phyloP scores from a whole-genome alignment of 2,888 invertebrate species.

The Brenthis ino region DNA sequence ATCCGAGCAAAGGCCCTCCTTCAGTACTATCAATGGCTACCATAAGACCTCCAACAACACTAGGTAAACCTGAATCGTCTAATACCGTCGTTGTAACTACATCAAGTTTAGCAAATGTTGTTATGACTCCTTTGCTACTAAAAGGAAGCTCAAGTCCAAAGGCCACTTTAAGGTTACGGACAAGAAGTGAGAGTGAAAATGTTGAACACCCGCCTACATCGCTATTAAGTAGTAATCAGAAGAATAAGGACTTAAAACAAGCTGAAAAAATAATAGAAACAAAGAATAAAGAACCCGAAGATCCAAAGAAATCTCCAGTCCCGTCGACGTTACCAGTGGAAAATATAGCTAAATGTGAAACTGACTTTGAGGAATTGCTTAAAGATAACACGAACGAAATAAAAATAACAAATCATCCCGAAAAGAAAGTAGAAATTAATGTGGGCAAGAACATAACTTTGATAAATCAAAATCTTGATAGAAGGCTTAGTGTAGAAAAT shows the following conservation, averaged over 20 bases:
- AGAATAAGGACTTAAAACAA: slow-evolving; percentile 28
- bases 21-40: slow-evolving; percentile 70
- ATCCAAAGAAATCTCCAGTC: slow-evolving; percentile 12
- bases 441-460: slow-evolving; percentile 66
- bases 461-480: slow-evolving; percentile 49
- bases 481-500: slow-evolving; percentile 22
- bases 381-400: slow-evolving; percentile 79
- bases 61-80: slow-evolving; percentile 62
- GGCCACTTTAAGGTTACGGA: slow-evolving; percentile 54
- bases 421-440: slow-evolving; percentile 71
- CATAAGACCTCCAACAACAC: slow-evolving; percentile 61
- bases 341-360: slow-evolving; percentile 64
- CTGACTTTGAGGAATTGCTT: slow-evolving; percentile 77
- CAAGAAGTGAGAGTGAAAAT: slow-evolving; percentile 55
- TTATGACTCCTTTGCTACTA: slow-evolving; percentile 66
- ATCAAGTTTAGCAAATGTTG: slow-evolving; percentile 60
- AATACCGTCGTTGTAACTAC: slow-evolving; percentile 57
- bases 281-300: slow-evolving; percentile 47
- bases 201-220: slow-evolving; percentile 39
- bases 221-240: slow-evolving; percentile 25
- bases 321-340: slow-evolving; percentile 41
- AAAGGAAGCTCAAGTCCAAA: slow-evolving; percentile 55
- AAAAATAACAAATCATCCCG: slow-evolving; percentile 69
- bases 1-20: slow-evolving; percentile 58
- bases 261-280: slow-evolving; percentile 32